A percentile compares a stretch with the other conserved stretches of the same genome.
Conservation (phyloP, 2,113 vertebrate genomes). For the Ochotona curzoniae region DNA sequence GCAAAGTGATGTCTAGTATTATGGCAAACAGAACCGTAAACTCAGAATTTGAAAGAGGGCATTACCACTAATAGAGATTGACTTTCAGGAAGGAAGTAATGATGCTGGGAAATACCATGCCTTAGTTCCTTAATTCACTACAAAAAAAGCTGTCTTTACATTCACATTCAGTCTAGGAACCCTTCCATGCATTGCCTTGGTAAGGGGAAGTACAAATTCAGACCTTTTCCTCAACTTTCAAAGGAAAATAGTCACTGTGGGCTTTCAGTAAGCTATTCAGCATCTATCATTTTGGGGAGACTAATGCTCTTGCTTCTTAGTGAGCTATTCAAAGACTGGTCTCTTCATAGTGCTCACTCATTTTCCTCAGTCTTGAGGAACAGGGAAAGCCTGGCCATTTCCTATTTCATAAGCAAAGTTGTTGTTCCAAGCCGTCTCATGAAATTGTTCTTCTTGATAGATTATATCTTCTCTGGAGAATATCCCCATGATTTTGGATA, state of each 20-base stretch:
- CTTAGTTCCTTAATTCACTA: not conserved
- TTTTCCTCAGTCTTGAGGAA: constrained; percentile 29
- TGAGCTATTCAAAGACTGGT: not conserved
- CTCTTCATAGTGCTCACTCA: not conserved
- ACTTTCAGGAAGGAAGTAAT: not conserved
- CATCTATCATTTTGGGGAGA: constrained; percentile 1
- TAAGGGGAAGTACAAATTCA: not conserved
- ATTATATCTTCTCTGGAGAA: not conserved
- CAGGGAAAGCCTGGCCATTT: not conserved
- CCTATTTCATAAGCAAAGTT: constrained; percentile 18
- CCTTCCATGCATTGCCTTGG: not conserved
- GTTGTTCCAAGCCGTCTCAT: not conserved
- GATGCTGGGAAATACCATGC: not conserved
- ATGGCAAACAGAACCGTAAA: not conserved
- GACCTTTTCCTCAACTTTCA: constrained; percentile 8
- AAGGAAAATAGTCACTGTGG: not conserved
- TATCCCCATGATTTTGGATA: not conserved
- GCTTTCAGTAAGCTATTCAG: not conserved
- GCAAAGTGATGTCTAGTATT: not conserved
- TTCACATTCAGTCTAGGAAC: not conserved
- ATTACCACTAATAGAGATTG: not conserved
- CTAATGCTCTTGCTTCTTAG: not conserved
- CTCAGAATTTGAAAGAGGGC: constrained; percentile 36
- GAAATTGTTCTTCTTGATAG: not conserved
- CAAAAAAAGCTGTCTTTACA: not conserved